A percentile compares a stretch with the other conserved stretches of the same genome.
Conservation (phyloP, 2,113 vertebrate species). For the Spizaetus ornatus region DNA sequence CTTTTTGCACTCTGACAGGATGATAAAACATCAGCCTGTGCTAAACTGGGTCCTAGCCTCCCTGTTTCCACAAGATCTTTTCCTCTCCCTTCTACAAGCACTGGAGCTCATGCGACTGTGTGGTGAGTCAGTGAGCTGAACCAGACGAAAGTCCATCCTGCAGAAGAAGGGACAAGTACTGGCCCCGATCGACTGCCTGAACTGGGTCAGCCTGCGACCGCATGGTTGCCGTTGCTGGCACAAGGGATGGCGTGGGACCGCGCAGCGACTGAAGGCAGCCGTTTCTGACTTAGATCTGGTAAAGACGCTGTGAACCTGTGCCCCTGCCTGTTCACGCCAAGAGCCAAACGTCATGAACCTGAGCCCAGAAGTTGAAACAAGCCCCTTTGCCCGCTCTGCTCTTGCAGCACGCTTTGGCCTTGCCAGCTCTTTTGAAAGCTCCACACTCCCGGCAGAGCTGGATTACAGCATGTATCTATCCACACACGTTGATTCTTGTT, state of each 20-base stretch:
- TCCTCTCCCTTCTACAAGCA: background rate
- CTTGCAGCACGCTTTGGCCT: background rate
- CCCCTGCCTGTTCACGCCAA: background rate
- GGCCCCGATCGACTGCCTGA: background rate
- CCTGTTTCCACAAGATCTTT: background rate
- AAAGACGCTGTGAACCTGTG: fast-evolving
- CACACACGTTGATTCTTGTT: background rate
- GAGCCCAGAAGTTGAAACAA: background rate
- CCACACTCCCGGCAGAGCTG: fast-evolving
- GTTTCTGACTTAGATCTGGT: fast-evolving
- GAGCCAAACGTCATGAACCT: fast-evolving
- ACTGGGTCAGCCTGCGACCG: background rate
- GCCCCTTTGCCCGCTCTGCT: background rate
- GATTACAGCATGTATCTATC: background rate
- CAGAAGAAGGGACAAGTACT: background rate
- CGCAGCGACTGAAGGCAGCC: fast-evolving
- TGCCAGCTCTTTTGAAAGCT: background rate
- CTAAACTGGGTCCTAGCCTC: background rate
- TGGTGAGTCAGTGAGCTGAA: background rate
- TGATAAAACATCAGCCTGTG: background rate
- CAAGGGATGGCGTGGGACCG: too few species aligned
- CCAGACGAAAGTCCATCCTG: background rate
- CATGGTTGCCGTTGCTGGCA: background rate
- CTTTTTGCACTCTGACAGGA: background rate
- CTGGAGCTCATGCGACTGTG: background rate